A percentile compares a stretch with the other conserved stretches of the same genome.
Evolutionary conservation across 2,113 vertebrate species (phyloP).

Genomic region (Phrynosoma blainvillii): DNA sequence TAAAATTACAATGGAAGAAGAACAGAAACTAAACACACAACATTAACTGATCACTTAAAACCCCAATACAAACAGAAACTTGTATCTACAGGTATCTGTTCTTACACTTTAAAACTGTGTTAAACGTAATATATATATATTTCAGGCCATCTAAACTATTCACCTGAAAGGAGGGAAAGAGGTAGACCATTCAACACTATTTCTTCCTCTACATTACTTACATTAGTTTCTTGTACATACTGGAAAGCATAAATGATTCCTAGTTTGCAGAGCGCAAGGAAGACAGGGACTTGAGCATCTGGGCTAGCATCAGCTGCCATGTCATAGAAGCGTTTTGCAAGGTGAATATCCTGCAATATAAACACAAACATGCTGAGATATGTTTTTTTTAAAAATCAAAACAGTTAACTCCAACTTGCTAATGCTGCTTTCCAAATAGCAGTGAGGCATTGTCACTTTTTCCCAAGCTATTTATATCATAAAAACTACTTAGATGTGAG

Average conservation of each 20-base stretch:
- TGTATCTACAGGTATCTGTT: background rate
- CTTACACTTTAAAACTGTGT: background rate
- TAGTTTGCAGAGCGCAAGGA: slow-evolving; percentile 94
- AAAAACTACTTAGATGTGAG: background rate
- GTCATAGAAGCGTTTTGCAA: slow-evolving; percentile 98
- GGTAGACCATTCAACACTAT: background rate
- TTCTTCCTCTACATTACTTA: slow-evolving; percentile 75
- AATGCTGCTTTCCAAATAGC: background rate
- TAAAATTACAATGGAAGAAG: background rate
- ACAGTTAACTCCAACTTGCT: background rate
- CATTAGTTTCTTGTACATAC: slow-evolving; percentile 90
- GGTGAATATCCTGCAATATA: slow-evolving; percentile 89
- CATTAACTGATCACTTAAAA: background rate
- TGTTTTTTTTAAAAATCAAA: slow-evolving; percentile 21
- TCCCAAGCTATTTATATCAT: background rate
- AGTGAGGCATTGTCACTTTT: background rate
- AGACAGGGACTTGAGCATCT: slow-evolving; percentile 97
- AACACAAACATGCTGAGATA: slow-evolving; percentile 31
- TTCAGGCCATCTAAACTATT: background rate
- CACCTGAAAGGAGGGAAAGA: background rate
- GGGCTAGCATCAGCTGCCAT: slow-evolving; percentile 98
- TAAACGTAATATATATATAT: background rate
- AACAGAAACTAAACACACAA: background rate
- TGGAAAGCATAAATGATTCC: slow-evolving; percentile 90
- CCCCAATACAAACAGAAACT: background rate